Base-by-base conservation (phyloP, 2,888 invertebrate species). In the Eupithecia exiguata region DNA sequence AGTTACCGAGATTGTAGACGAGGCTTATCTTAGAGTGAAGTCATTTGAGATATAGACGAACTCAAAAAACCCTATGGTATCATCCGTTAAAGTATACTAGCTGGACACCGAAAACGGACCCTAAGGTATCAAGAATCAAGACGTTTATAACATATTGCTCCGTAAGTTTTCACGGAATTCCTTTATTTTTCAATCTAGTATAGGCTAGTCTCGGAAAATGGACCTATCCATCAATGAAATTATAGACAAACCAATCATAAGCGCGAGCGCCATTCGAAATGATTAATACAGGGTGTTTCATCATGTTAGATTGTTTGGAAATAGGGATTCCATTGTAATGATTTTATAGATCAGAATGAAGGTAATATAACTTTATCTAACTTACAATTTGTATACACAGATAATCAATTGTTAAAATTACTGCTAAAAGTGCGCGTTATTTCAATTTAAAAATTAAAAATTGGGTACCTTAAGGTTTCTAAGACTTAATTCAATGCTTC, bases 181-280 rank as follows among this genome's bases (percentile, higher is more conserved):
- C 49, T 49, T 49, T 9, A 49, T n/a, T n/a, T 10, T 49, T n/a
- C n/a, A 49, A 49, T n/a, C 49, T n/a, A 49, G n/a, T 63, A n/a
- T 38, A 63, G 12, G 40, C 10, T 40, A 66, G 4, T 36, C 49
- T 36, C 36, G 30, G 12, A n/a, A 43, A 43, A 71, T 40, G 2
- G 63, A 68, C 12, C 40, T 53, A 53, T 69, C 66, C 38, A 74
- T 69, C 68, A 71, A 12, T 53, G 1, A 66, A 74, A 74, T 68
- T 71, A 71, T 63, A 74, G 46, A 70, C 63, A 30, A 58, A 69
- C 38, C 25, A 18, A 66, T 21, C 63, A n/a, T 40, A 65, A 10
- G 18, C n/a, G 40, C 21, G 5, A 66, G 38, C 14, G 21, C 4
- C 14, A 43, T 9, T 35, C 30, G 30, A 38, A 12, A 36, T 21